Evolutionary conservation across 2,797 vertebrate genomes (phyloP).

Genomic region (Typhlichthys eigenmanni): DNA sequence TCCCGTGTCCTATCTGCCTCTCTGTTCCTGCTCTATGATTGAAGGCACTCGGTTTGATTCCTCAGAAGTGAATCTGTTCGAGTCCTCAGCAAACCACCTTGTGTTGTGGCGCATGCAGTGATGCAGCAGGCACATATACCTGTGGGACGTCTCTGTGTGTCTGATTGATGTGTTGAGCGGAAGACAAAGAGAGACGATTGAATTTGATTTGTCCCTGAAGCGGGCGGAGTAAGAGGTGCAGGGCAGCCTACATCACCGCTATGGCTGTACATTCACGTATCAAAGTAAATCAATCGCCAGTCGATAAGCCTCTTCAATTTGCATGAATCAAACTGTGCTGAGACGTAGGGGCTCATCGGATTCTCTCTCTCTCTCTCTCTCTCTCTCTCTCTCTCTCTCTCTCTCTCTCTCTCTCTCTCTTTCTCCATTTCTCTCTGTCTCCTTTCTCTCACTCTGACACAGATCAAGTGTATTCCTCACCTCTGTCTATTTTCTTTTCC

Average conservation of each 20-base stretch:
- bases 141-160: slow-evolving; percentile 64
- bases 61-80: too few relatives aligned
- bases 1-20: background rate
- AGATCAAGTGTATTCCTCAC: slow-evolving; percentile 33
- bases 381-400: slow-evolving; percentile 5
- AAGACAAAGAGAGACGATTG: slow-evolving; percentile 59
- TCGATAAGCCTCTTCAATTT: slow-evolving; percentile 72
- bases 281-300: slow-evolving; percentile 77
- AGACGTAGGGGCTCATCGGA: slow-evolving; percentile 17
- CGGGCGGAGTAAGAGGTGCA: slow-evolving; percentile 28
- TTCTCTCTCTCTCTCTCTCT: slow-evolving; percentile 19
- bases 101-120: background rate
- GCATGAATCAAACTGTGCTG: slow-evolving; percentile 64
- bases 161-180: slow-evolving; percentile 72
- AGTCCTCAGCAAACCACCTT: too few relatives aligned
- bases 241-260: slow-evolving; percentile 34
- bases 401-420: slow-evolving; percentile 23
- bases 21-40: too few relatives aligned
- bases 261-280: slow-evolving; percentile 50
- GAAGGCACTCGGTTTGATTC: too few relatives aligned
- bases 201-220: slow-evolving; percentile 78
- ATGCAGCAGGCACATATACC: slow-evolving; percentile 9
- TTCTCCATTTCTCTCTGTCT: background rate
- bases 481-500: slow-evolving; percentile 28
- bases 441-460: slow-evolving; percentile 7